phyloP scores from a whole-genome alignment of 1,140 invertebrate genomes.

The Macrobrachium rosenbergii region DNA sequence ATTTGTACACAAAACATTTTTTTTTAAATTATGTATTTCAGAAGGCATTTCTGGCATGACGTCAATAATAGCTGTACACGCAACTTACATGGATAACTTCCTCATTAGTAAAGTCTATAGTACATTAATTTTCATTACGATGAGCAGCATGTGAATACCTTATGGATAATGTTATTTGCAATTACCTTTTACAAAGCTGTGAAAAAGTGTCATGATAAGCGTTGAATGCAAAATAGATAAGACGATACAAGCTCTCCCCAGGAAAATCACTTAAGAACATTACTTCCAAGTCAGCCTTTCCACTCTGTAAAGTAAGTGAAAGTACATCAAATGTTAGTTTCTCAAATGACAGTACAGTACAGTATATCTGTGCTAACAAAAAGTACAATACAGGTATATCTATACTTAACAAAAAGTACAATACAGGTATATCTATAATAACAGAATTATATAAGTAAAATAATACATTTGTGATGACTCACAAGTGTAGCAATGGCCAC shows the following conservation, averaged over 20 bases:
- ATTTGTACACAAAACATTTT: too few species aligned
- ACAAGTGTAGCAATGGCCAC: conserved; percentile 70
- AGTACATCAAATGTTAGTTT: neutral
- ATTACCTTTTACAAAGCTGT: conserved; percentile 45
- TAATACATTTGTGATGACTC: neutral
- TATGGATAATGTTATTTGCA: neutral
- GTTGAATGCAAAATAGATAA: conserved; percentile 37
- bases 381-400: too few species aligned
- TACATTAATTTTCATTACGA: neutral
- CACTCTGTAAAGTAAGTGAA: conserved; percentile 11
- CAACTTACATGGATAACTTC: neutral
- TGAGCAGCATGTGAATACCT: neutral
- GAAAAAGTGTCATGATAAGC: conserved; percentile 45
- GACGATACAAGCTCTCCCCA: conserved; percentile 32
- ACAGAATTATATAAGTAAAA: neutral
- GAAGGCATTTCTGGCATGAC: too few species aligned
- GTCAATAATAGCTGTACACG: too few species aligned
- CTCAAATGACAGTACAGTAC: neutral
- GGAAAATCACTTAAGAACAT: conserved; percentile 48
- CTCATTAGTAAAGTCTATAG: neutral
- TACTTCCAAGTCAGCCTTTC: conserved; percentile 50
- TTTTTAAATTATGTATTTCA: too few species aligned
- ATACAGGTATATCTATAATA: neutral
- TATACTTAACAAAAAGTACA: too few species aligned
- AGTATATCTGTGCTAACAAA: neutral